phyloP scores from a whole-genome alignment of 92 coral and sea anemone species.

The Pocillopora meandrina region DNA sequence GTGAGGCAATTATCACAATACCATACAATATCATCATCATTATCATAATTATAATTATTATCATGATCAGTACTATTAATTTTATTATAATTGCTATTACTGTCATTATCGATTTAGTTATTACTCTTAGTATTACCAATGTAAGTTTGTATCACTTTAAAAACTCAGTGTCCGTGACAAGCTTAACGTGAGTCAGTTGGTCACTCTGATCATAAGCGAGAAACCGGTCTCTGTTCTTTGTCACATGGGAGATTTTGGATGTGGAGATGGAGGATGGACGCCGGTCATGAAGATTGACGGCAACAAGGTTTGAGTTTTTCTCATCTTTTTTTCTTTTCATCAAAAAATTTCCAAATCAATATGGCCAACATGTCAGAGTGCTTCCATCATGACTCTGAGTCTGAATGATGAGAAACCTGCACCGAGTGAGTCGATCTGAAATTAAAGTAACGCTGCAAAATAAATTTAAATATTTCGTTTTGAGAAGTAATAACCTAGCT shows the following conservation, averaged over 20 bases:
- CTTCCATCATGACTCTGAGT: too few species aligned
- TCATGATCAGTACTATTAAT: too few species aligned
- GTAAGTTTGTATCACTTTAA: neutral
- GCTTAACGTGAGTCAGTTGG: neutral
- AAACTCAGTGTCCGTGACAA: neutral
- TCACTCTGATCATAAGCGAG: neutral
- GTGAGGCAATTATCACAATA: neutral
- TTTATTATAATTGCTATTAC: too few species aligned
- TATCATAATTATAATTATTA: too few species aligned
- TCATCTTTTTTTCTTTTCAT: neutral
- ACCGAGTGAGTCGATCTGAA: too few species aligned
- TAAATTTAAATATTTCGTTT: too few species aligned
- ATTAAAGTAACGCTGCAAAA: too few species aligned
- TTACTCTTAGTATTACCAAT: too few species aligned
- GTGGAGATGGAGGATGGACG: conserved; percentile 30
- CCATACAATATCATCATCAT: neutral
- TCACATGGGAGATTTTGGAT: neutral
- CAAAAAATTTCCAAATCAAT: too few species aligned
- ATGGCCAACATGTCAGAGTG: neutral
- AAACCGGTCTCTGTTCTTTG: neutral
- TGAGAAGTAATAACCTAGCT: too few species aligned
- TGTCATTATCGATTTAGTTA: too few species aligned
- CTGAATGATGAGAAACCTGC: too few species aligned
- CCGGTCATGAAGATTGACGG: conserved; percentile 33
- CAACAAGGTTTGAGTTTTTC: neutral